A percentile compares a stretch with the other conserved stretches of the same genome.
These are phyloP conservation scores for Tapirus terrestris DNA, from an alignment of 2,113 vertebrate genomes.

Conservation along the genomic window DNA sequence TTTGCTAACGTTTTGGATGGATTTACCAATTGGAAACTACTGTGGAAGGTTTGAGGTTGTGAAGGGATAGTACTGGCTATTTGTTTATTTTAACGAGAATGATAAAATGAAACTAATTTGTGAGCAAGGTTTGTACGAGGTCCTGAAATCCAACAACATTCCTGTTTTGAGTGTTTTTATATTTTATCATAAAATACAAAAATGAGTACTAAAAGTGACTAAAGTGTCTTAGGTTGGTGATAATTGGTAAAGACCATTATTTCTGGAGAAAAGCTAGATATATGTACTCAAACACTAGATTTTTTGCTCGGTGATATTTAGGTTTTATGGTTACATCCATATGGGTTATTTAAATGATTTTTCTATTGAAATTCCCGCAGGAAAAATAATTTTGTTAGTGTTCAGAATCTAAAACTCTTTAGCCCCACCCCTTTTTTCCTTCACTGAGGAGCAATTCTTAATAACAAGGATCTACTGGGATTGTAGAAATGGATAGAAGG, in stretches of 20 bases:
- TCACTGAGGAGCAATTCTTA: background rate
- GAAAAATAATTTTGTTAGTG: background rate
- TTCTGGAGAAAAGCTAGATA: background rate
- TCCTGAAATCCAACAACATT: background rate
- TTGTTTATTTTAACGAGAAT: background rate
- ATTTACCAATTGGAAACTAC: background rate
- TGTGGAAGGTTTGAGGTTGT: background rate
- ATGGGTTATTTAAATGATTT: background rate
- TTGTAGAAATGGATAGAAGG: background rate
- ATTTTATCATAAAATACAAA: background rate
- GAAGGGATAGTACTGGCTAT: background rate
- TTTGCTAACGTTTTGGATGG: constrained; percentile 11
- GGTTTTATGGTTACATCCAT: background rate
- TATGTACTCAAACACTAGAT: background rate
- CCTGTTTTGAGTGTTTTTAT: background rate
- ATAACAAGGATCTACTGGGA: background rate
- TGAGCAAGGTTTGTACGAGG: background rate
- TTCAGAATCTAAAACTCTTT: background rate
- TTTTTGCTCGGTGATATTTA: background rate
- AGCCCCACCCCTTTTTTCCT: fast-evolving
- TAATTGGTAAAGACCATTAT: background rate
- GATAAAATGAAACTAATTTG: background rate
- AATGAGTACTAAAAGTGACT: background rate
- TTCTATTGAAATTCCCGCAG: background rate
- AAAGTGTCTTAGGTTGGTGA: background rate